phyloP scores from a whole-genome alignment of 2,797 vertebrate species.

The Moxostoma hubbsi region DNA sequence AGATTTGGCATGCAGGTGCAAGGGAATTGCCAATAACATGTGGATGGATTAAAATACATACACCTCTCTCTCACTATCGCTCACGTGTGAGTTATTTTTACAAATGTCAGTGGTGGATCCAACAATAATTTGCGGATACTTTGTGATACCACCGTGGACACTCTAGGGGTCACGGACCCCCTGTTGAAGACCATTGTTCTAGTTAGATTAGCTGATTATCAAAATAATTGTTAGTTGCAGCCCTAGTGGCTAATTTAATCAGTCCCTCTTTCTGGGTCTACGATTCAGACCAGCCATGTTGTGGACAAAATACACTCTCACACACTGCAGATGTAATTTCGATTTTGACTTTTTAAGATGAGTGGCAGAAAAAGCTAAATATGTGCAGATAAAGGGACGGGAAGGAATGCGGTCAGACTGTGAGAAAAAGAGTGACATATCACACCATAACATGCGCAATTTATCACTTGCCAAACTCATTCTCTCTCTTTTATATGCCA shows the following conservation, averaged over 20 bases:
- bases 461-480: slow-evolving; percentile 52
- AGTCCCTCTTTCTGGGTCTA: not conserved
- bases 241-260: not conserved
- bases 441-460: slow-evolving; percentile 48
- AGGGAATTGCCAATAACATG: too few species aligned
- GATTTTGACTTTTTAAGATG: slow-evolving; percentile 40
- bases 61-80: too few species aligned
- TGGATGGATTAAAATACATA: too few species aligned
- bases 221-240: too few species aligned
- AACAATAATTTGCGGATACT: too few species aligned
- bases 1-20: too few species aligned
- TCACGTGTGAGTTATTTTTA: too few species aligned
- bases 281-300: slow-evolving; percentile 9
- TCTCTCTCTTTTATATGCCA: slow-evolving; percentile 44
- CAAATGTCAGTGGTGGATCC: too few species aligned
- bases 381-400: slow-evolving; percentile 34
- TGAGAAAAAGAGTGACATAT: slow-evolving; percentile 56
- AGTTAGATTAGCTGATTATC: too few species aligned
- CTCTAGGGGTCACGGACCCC: too few species aligned
- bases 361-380: slow-evolving; percentile 1
- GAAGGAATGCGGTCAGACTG: slow-evolving; percentile 42
- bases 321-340: slow-evolving; percentile 12
- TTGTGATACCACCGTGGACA: too few species aligned
- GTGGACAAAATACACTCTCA: not conserved
- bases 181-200: too few species aligned